Base-by-base conservation (phyloP, 2,888 invertebrate species). In the Blera fallax region DNA sequence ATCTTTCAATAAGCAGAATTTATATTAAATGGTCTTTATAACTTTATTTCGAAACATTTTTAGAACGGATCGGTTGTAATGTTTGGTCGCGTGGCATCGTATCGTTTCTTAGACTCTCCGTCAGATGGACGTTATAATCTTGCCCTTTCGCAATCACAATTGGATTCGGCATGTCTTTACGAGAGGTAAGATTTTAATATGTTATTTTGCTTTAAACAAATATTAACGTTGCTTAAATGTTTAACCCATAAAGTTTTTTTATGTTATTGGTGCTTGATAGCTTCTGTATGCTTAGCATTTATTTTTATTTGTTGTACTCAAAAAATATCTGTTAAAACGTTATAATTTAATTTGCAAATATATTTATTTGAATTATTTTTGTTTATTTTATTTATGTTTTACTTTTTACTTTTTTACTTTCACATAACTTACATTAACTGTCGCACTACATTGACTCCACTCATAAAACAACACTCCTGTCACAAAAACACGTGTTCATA, bases 1-100 rank as follows among this genome's bases (percentile, higher is more conserved):
- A 27, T 24, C 21, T 14, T 60, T 58, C 21, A 18, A n/a, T 14
- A n/a, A 43, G 14, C 6, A 21, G 10, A 48, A 4, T 54, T 2
- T 8, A 7, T 10, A 29, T 21, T 48, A 48, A 11, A 40, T 16
- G 24, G 2, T 24, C 4, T 24, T 24, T 24, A 24, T 10, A 32
- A 18, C 16, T 48, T 37, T 0, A 45, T 56, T 64, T 48, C 29
- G 21, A 2, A 4, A 18, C 5, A 24, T 81, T 91, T 90, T 14
- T 93, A 96, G 95, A 96, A 97, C 93, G 97, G 97, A 85, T 95
- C 96, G 88, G 94, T 97, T 87, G 95, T 97, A 78, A 97, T 96
- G 93, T 97, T 97, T 92, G 97, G 97, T 62, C 95, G 97, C 88
- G 96, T 96, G 89, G 96, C 97, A 89, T 96, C 96, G 45, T 97